Conservation (phyloP, 2,797 vertebrate genomes). For the Paramormyrops hopkinsi region DNA sequence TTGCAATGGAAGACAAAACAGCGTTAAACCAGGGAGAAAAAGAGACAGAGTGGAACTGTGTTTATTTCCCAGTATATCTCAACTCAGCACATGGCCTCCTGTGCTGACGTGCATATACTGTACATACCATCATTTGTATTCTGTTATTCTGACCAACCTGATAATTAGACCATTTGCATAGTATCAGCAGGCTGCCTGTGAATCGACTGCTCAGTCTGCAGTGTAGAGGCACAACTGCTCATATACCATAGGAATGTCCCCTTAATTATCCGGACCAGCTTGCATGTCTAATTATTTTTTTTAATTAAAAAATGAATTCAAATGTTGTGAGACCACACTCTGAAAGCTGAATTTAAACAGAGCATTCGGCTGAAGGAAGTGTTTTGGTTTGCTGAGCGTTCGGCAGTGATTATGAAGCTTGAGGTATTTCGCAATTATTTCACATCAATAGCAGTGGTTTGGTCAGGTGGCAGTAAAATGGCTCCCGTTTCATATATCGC, state of each 20-base stretch:
- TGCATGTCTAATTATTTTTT: background rate
- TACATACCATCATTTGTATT: constrained; percentile 43
- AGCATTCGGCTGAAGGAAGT: background rate
- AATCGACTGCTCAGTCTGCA: background rate
- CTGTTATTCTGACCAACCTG: constrained; percentile 29
- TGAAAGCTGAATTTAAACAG: background rate
- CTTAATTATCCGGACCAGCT: background rate
- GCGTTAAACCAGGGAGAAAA: constrained; percentile 40
- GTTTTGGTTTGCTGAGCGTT: background rate
- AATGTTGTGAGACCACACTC: background rate
- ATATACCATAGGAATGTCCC: background rate
- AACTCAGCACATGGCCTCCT: constrained; percentile 24
- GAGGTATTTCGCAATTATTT: background rate
- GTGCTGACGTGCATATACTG: constrained; percentile 45
- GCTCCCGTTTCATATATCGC: background rate
- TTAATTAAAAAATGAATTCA: background rate
- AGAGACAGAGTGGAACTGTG: constrained; percentile 19
- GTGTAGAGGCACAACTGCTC: background rate
- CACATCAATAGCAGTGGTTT: background rate
- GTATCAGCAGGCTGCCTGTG: background rate
- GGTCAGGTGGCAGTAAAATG: background rate
- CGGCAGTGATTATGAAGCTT: background rate
- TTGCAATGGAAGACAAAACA: background rate
- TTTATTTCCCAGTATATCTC: background rate
- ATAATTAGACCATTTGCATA: constrained; percentile 11